Conservation (phyloP, 2,888 invertebrate genomes). For the Patella pellucida region DNA sequence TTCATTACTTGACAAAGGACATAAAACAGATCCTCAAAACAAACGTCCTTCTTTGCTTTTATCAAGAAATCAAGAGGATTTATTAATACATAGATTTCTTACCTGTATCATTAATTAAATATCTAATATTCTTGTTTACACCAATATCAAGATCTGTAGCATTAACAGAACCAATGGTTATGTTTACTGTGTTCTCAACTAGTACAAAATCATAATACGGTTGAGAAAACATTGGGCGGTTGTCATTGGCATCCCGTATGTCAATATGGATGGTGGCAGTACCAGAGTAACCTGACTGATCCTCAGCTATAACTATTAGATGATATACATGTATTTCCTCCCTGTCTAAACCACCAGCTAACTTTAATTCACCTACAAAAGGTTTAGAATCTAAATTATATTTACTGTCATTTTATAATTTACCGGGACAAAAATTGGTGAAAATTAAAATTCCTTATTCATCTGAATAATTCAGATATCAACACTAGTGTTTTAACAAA, state of each 20-base stretch:
- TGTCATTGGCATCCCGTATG: constrained; percentile 41
- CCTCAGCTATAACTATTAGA: constrained; percentile 40
- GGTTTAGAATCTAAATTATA: not conserved
- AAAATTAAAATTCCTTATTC: too few species aligned
- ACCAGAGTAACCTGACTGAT: constrained; percentile 30
- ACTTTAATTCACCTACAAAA: constrained; percentile 38
- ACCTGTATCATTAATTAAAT: constrained; percentile 38
- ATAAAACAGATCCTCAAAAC: too few species aligned
- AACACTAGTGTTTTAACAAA: too few species aligned
- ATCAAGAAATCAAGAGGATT: too few species aligned
- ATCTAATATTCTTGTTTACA: constrained; percentile 28
- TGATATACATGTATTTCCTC: constrained; percentile 32
- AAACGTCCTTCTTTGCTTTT: too few species aligned
- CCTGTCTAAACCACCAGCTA: constrained; percentile 44
- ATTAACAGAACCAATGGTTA: constrained; percentile 26
- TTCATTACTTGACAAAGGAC: too few species aligned
- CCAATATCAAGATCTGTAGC: constrained; percentile 41
- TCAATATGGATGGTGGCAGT: constrained; percentile 23
- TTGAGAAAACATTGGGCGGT: constrained; percentile 36
- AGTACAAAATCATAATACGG: constrained; percentile 24
- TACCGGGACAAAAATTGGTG: too few species aligned
- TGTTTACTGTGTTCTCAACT: constrained; percentile 25
- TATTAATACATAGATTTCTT: not conserved
- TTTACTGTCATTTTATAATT: not conserved
- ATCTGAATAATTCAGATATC: too few species aligned